Conservation (phyloP, 2,888 invertebrate genomes). For the Sipunculus nudus region DNA sequence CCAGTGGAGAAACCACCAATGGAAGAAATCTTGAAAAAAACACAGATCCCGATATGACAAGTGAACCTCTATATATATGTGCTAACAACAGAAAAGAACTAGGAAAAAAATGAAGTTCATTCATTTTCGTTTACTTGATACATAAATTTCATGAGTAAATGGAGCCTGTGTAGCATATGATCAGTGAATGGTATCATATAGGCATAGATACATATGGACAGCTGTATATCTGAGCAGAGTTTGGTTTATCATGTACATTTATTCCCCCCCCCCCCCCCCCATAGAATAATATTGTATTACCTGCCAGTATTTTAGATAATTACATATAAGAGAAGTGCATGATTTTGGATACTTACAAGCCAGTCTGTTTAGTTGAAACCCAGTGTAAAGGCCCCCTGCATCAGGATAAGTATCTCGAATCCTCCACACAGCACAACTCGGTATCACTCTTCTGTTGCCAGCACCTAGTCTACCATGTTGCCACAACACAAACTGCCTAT, state of each 20-base stretch:
- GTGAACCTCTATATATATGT: background rate
- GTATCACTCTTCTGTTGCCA: conserved; percentile 30
- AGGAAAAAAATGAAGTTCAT: background rate
- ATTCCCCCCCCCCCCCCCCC: no score
- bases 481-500: conserved; percentile 36
- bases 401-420: conserved; percentile 36
- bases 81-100: background rate
- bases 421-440: conserved; percentile 33
- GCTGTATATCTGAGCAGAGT: no score
- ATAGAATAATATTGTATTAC: no score
- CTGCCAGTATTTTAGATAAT: no score
- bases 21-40: background rate
- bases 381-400: conserved; percentile 26
- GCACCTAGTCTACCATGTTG: conserved; percentile 27
- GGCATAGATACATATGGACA: no score
- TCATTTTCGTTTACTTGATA: no score
- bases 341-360: no score
- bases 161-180: no score
- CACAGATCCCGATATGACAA: background rate
- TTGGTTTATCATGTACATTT: no score
- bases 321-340: no score
- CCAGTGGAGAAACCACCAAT: background rate
- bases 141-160: no score
- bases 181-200: no score
- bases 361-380: conserved; percentile 10